Conservation (phyloP, 2,888 invertebrate species). For the Ctenicera cuprea region DNA sequence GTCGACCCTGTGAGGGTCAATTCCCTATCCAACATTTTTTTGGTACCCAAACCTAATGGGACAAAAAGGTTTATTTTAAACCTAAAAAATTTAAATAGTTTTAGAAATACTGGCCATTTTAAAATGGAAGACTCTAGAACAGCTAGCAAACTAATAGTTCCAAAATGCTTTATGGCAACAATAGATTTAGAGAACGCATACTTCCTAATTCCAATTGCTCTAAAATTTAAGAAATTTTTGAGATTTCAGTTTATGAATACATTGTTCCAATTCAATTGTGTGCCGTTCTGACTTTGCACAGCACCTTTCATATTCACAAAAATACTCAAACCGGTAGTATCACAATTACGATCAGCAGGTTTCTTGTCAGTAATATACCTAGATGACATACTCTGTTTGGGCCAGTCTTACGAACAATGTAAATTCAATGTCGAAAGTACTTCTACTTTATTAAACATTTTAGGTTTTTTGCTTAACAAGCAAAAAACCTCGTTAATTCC, state of each 20-base stretch:
- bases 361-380: conserved; percentile 40
- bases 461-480: conserved; percentile 45
- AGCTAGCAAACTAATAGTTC: too few species aligned
- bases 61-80: too few species aligned
- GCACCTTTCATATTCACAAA: too few species aligned
- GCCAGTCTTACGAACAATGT: too few species aligned
- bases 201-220: conserved; percentile 45
- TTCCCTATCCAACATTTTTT: not conserved
- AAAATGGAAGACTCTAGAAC: too few species aligned
- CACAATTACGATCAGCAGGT: not conserved
- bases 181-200: conserved; percentile 43
- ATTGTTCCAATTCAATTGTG: conserved; percentile 48
- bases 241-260: conserved; percentile 42
- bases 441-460: too few species aligned
- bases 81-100: too few species aligned
- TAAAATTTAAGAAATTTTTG: conserved; percentile 34
- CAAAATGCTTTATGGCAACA: too few species aligned
- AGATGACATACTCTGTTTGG: conserved; percentile 41
- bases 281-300: conserved; percentile 45
- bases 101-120: too few species aligned
- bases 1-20: not conserved
- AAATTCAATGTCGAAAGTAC: too few species aligned
- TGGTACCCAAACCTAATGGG: conserved; percentile 10
- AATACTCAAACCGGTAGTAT: not conserved
- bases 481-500: conserved; percentile 37